These are phyloP conservation scores for Mimumesa dahlbomi DNA, from an alignment of 2,888 invertebrate species.

Conservation along the genomic window DNA sequence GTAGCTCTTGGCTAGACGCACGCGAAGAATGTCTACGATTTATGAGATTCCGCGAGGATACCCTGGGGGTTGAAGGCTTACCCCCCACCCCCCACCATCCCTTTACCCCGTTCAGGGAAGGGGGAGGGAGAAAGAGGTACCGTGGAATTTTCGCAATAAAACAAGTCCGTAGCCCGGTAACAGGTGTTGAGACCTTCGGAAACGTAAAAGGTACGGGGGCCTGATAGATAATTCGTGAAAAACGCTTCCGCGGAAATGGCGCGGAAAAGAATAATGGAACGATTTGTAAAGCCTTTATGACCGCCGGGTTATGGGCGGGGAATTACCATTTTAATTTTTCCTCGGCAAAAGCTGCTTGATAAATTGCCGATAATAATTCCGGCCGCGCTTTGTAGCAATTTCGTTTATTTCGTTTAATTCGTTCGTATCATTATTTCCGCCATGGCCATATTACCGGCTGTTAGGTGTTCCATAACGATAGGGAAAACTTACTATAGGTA, in stretches of 20 bases:
- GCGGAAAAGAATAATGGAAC: conserved; percentile 24
- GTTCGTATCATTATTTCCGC: conserved; percentile 28
- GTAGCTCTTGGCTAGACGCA: conserved; percentile 32
- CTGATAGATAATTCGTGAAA: conserved; percentile 42
- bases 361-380: conserved; percentile 14
- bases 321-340: conserved; percentile 28
- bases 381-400: background rate
- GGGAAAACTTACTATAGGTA: background rate
- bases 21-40: conserved; percentile 57
- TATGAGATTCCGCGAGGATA: conserved; percentile 58
- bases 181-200: conserved; percentile 46
- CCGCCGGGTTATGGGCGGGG: background rate
- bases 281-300: conserved; percentile 17
- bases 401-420: conserved; percentile 5
- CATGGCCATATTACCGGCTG: background rate
- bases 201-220: conserved; percentile 22
- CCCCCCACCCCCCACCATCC: too few species aligned
- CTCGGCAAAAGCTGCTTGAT: background rate
- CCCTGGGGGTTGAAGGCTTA: conserved; percentile 29
- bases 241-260: background rate
- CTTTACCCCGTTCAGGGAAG: too few species aligned
- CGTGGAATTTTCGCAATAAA: conserved; percentile 51
- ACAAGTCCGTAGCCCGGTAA: conserved; percentile 31
- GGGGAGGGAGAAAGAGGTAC: conserved; percentile 11
- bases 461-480: background rate